phyloP scores from a whole-genome alignment of 2,888 invertebrate genomes.

The Eristalis tenax region DNA sequence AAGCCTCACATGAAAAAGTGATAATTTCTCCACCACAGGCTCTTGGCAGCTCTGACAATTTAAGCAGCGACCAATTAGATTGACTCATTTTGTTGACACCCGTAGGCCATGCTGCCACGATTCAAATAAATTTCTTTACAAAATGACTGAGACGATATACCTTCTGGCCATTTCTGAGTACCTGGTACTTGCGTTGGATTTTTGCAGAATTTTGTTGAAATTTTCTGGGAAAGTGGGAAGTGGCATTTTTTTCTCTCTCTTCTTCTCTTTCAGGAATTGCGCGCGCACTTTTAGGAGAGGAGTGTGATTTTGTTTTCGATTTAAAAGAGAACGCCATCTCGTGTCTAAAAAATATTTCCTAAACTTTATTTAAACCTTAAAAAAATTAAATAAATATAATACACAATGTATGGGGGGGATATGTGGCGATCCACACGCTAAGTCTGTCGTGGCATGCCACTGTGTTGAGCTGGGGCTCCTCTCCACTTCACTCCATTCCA shows the following conservation, averaged over 20 bases:
- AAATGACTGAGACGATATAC: not conserved
- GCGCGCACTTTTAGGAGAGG: too few species aligned
- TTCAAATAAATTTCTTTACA: too few species aligned
- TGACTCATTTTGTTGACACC: too few species aligned
- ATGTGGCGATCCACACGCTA: constrained; percentile 36
- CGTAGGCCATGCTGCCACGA: too few species aligned
- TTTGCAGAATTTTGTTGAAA: not conserved
- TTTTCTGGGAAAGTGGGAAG: not conserved
- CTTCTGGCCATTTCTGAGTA: not conserved
- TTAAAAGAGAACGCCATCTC: too few species aligned
- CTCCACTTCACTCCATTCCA: not conserved
- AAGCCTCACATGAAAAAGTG: too few species aligned
- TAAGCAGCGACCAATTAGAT: too few species aligned
- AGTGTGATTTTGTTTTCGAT: too few species aligned
- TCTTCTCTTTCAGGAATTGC: not conserved
- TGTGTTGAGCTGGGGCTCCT: not conserved
- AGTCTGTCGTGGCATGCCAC: constrained; percentile 7
- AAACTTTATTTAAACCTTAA: constrained; percentile 42
- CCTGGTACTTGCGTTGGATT: not conserved
- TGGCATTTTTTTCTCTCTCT: not conserved
- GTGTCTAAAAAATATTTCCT: not conserved
- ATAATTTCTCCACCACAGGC: too few species aligned
- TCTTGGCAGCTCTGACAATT: too few species aligned
- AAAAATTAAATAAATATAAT: constrained; percentile 65
- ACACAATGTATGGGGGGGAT: constrained; percentile 15